These are phyloP conservation scores for Pseudolycoriella hygida DNA, from an alignment of 2,888 invertebrate genomes.

Conservation along the genomic window DNA sequence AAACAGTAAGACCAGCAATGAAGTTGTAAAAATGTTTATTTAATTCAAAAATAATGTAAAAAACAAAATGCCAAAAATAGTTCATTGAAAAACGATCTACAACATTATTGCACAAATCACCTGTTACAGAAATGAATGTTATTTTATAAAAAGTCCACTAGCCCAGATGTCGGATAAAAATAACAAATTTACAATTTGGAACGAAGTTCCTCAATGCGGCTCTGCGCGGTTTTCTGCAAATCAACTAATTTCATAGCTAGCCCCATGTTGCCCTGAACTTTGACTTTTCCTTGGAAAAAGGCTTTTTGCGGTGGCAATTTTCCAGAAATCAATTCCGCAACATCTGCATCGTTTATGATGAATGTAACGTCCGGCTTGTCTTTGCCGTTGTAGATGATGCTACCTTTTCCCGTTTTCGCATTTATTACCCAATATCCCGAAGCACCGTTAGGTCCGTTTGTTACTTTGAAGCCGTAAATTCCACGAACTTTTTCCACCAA, in stretches of 20 bases:
- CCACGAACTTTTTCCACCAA: slow-evolving; percentile 74
- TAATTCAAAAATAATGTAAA: too few species aligned
- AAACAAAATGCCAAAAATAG: too few species aligned
- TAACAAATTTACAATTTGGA: slow-evolving; percentile 51
- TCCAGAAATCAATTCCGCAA: slow-evolving; percentile 73
- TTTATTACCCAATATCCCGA: slow-evolving; percentile 80
- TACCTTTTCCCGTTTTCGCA: slow-evolving; percentile 78
- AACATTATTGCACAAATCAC: too few species aligned
- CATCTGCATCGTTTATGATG: slow-evolving; percentile 73
- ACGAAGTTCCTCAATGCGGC: slow-evolving; percentile 53
- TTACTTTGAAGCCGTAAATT: slow-evolving; percentile 79
- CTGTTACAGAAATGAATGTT: too few species aligned
- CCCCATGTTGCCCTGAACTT: slow-evolving; percentile 93
- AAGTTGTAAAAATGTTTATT: too few species aligned
- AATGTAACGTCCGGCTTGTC: slow-evolving; percentile 84
- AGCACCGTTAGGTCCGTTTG: slow-evolving; percentile 56
- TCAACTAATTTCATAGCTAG: slow-evolving; percentile 86
- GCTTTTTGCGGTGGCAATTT: slow-evolving; percentile 91
- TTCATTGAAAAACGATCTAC: too few species aligned
- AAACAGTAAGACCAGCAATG: too few species aligned
- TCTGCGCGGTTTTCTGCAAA: slow-evolving; percentile 54
- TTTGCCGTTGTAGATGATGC: slow-evolving; percentile 57
- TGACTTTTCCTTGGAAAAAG: slow-evolving; percentile 90
- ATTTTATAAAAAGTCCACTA: too few species aligned
- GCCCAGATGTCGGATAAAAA: too few species aligned